phyloP scores from a whole-genome alignment of 2,888 invertebrate species.

The Eupithecia subfuscata region DNA sequence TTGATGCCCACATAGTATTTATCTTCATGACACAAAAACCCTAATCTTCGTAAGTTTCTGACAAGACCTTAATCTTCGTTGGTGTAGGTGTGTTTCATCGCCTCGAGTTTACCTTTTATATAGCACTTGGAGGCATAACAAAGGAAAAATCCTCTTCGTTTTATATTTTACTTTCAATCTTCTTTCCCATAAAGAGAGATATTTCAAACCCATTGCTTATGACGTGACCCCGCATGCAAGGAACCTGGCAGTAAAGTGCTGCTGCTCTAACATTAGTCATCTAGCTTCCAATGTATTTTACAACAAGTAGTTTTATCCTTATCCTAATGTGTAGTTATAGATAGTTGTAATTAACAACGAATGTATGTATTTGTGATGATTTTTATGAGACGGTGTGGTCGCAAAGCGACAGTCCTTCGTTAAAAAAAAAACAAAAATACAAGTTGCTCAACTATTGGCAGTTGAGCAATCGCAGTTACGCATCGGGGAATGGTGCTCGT shows the following conservation, averaged over 20 bases:
- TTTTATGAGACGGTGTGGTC: too few relatives aligned
- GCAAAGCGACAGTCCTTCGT: too few relatives aligned
- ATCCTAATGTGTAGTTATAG: too few relatives aligned
- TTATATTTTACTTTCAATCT: slow-evolving; percentile 27
- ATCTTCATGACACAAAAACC: not conserved
- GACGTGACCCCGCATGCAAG: slow-evolving; percentile 26
- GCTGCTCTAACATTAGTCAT: not conserved
- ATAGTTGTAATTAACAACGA: too few relatives aligned
- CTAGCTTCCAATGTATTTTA: not conserved
- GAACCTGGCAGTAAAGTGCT: not conserved
- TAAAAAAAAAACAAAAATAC: too few relatives aligned
- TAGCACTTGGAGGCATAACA: not conserved
- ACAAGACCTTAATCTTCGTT: not conserved
- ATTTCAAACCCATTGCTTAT: slow-evolving; percentile 37
- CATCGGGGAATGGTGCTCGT: too few relatives aligned
- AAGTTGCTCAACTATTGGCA: not conserved
- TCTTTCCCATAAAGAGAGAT: slow-evolving; percentile 30
- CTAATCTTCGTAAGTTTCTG: not conserved
- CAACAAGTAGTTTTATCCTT: too few relatives aligned
- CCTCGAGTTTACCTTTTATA: not conserved
- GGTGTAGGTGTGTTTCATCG: not conserved
- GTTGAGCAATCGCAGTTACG: not conserved
- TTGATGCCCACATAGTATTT: not conserved
- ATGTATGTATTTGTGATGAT: too few relatives aligned
- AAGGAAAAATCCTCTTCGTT: slow-evolving; percentile 9